Evolutionary conservation across 2,113 vertebrate species (phyloP).

Genomic region (Poeciliopsis turrubarensis): DNA sequence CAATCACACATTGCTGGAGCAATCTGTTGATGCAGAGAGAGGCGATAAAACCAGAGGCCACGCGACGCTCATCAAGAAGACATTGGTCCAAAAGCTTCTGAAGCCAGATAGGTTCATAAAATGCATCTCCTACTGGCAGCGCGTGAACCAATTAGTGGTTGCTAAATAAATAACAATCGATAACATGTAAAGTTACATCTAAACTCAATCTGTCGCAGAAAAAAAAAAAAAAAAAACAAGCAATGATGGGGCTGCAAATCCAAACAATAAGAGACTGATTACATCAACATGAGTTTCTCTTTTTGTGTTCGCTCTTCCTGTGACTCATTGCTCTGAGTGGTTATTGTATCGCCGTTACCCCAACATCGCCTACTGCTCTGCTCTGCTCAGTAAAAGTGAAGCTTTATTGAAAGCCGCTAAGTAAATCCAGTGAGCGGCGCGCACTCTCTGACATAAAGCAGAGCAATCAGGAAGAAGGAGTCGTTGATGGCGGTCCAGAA

Average conservation of each 20-base stretch:
- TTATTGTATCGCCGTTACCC: background rate
- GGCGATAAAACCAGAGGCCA: background rate
- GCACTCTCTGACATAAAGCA: background rate
- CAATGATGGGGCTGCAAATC: background rate
- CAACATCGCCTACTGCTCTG: background rate
- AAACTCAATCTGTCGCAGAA: background rate
- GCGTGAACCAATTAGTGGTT: background rate
- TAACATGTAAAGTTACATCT: background rate
- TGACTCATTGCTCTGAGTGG: background rate
- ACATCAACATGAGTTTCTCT: background rate
- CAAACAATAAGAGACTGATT: background rate
- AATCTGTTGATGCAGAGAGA: conserved; percentile 6
- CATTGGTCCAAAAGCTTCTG: no score
- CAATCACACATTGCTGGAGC: conserved; percentile 13
- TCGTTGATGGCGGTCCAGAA: no score
- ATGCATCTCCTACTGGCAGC: background rate
- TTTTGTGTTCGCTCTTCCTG: background rate
- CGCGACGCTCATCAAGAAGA: no score
- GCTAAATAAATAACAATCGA: background rate
- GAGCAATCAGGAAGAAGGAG: background rate
- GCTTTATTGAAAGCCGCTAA: background rate
- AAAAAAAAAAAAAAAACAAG: background rate
- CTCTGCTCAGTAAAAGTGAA: background rate
- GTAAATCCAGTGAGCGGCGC: background rate
- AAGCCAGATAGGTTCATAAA: background rate